phyloP scores from a whole-genome alignment of 37 sponge, comb jelly and placozoan genomes.

The Hexactinellida sp. region DNA sequence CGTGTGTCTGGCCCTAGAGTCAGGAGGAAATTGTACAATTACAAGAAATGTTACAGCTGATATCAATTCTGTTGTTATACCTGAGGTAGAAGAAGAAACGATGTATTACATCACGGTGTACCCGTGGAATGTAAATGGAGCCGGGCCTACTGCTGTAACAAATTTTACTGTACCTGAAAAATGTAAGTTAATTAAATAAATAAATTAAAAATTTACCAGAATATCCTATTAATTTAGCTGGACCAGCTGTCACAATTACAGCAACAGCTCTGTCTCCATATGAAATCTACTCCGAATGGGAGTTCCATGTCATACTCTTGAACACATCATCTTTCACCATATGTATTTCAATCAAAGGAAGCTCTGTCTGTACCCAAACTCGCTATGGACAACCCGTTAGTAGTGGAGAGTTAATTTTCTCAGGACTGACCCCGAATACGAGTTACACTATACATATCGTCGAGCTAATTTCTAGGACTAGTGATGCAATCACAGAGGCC shows the following conservation, averaged over 20 bases:
- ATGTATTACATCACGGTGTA: neutral
- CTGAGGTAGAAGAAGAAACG: neutral
- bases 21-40: neutral
- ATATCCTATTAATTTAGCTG: neutral
- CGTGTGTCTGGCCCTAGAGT: neutral
- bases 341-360: neutral
- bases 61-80: neutral
- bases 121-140: neutral
- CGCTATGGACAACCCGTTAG: neutral
- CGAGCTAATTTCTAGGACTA: neutral
- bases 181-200: neutral
- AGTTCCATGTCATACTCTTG: neutral
- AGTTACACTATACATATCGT: neutral
- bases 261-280: neutral
- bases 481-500: neutral
- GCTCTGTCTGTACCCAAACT: neutral
- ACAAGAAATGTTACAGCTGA: neutral
- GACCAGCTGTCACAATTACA: neutral
- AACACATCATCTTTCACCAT: neutral
- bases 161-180: neutral
- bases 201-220: neutral
- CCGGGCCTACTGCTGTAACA: neutral
- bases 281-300: neutral
- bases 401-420: neutral
- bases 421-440: neutral